Base-by-base conservation (phyloP, 2,113 vertebrate species). In the Xenopus tropicalis region DNA sequence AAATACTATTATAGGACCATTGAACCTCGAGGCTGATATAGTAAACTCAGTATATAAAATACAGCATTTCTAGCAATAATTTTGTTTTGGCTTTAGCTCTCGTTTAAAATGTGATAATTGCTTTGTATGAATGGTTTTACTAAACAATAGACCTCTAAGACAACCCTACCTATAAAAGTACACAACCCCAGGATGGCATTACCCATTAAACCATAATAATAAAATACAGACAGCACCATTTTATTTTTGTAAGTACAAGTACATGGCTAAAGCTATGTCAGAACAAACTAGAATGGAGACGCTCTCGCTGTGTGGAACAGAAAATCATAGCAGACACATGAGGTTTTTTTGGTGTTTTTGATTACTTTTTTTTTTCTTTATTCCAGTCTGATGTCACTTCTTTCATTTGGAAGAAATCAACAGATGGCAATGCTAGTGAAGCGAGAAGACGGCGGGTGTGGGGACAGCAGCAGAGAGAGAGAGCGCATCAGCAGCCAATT, bases 351-450 rank as follows among this genome's bases (percentile, higher is more conserved):
- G 14, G 14, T n/a, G 9, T 54, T 54, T 54, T 54, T 17, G 52
- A n/a, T 20, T 54, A n/a, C 16, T 54, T 54, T 14, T n/a, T 17
- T 54, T n/a, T 54, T 54, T n/a, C 19, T 54, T 54, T 54, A 54
- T 54, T 54, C 52, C 52, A 54, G 52, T 54, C 52, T 54, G 52
- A 54, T 54, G 52, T 5, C 52, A 54, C 52, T 1, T 14, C 19
- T 54, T 54, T 54, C 52, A 54, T 19, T n/a, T 54, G 52, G 52
- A 19, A 54, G 52, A n/a, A 54, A 54, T 54, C 52, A 54, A 54
- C 52, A 54, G 52, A n/a, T 7, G 1, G 52, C 19, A 54, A 54
- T 54, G 52, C 9, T 1, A 54, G 52, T 14, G 16, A 54, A 54
- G 52, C 52, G 1, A 17, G 19, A 17, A 10, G 19, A 10, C 8